phyloP scores from a whole-genome alignment of 2,797 vertebrate genomes.

The Microctenopoma stevenorrisi region DNA sequence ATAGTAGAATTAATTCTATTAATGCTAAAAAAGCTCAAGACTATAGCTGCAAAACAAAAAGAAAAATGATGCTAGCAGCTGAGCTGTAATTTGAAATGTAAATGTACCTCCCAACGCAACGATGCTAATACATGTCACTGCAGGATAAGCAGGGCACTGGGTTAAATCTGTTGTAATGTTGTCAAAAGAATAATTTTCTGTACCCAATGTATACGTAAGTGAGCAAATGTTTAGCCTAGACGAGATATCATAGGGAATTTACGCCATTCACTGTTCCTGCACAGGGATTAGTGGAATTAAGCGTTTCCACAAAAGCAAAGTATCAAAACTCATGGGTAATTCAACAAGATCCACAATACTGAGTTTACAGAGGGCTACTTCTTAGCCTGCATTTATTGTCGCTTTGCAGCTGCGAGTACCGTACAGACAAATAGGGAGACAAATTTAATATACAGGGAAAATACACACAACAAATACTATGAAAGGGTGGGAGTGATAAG shows the following conservation, averaged over 20 bases:
- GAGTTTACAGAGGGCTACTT: slow-evolving; percentile 70
- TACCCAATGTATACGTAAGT: slow-evolving; percentile 79
- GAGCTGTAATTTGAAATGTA: slow-evolving; percentile 73
- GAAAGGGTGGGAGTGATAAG: slow-evolving; percentile 73
- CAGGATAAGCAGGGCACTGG: slow-evolving; percentile 71
- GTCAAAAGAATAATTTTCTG: slow-evolving; percentile 82
- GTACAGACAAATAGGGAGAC: slow-evolving; percentile 69
- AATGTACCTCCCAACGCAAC: slow-evolving; percentile 70
- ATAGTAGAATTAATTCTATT: neutral
- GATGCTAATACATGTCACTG: slow-evolving; percentile 68
- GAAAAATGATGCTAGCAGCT: slow-evolving; percentile 30
- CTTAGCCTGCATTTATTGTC: slow-evolving; percentile 69
- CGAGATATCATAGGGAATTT: slow-evolving; percentile 83
- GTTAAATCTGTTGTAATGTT: slow-evolving; percentile 81
- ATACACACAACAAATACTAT: slow-evolving; percentile 74
- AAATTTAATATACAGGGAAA: slow-evolving; percentile 81
- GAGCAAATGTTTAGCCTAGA: slow-evolving; percentile 80
- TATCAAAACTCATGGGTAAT: slow-evolving; percentile 84
- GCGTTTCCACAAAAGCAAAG: slow-evolving; percentile 76
- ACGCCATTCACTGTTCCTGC: slow-evolving; percentile 76
- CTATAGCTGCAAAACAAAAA: slow-evolving; percentile 1
- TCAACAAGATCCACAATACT: slow-evolving; percentile 74
- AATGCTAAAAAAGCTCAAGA: neutral
- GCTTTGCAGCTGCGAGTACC: slow-evolving; percentile 73
- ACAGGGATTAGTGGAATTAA: slow-evolving; percentile 80